A percentile compares a stretch with the other conserved stretches of the same genome.
phyloP scores from a whole-genome alignment of 1,140 invertebrate species.

The Solenopsis invicta region DNA sequence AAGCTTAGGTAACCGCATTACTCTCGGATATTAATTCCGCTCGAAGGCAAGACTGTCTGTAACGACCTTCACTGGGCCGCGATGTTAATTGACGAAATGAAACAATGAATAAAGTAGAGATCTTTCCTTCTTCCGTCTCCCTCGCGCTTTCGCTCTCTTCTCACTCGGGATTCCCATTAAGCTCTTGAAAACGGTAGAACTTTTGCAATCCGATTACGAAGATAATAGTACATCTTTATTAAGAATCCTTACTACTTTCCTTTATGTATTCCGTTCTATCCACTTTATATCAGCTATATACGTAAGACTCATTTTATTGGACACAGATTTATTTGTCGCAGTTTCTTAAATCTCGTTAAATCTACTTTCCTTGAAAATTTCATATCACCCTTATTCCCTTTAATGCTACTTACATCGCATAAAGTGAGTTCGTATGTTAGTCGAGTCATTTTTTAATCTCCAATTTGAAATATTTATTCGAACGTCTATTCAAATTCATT shows the following conservation, averaged over 20 bases:
- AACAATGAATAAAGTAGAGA: constrained; percentile 40
- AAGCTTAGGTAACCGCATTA: constrained; percentile 67
- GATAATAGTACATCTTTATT: constrained; percentile 22
- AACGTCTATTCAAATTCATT: background rate
- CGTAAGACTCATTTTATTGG: constrained; percentile 8
- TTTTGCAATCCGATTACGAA: constrained; percentile 58
- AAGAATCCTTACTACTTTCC: constrained; percentile 8
- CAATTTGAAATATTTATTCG: background rate
- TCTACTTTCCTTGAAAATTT: background rate
- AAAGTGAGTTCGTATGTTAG: background rate
- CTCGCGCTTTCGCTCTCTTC: background rate
- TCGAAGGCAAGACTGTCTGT: constrained; percentile 34
- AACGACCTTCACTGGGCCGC: constrained; percentile 46
- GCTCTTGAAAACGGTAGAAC: constrained; percentile 51
- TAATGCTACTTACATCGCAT: background rate
- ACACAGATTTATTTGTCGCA: constrained; percentile 33
- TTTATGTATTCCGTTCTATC: constrained; percentile 23
- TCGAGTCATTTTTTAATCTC: background rate
- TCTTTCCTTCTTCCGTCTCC: background rate
- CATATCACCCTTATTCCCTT: background rate
- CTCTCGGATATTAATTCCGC: constrained; percentile 66
- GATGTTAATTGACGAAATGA: constrained; percentile 65
- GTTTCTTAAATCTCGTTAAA: background rate
- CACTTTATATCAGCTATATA: constrained; percentile 40
- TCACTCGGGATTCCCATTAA: constrained; percentile 48